These are phyloP conservation scores for Columba janthina DNA, from an alignment of 2,113 vertebrate genomes.

Conservation along the genomic window DNA sequence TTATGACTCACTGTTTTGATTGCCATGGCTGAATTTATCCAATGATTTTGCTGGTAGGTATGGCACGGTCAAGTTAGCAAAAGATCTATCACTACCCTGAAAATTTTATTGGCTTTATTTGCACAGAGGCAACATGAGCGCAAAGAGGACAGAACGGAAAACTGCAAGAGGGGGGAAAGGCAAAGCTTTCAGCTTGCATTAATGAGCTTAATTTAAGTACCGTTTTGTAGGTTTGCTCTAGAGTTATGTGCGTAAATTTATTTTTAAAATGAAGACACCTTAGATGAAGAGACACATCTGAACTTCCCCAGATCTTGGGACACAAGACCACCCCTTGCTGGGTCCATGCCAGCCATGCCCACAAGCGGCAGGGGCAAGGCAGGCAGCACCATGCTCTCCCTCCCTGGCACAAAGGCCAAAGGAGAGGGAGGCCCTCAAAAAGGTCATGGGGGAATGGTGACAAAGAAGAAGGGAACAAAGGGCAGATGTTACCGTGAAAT, in stretches of 20 bases:
- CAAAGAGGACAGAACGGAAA: not conserved
- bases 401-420: not conserved
- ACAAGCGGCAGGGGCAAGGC: not conserved
- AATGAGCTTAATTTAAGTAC: not conserved
- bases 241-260: not conserved
- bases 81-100: not conserved
- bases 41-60: not conserved
- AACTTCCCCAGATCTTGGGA: not conserved
- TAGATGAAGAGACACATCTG: not conserved
- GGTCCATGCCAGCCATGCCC: rapidly evolving
- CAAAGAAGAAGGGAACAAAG: not conserved
- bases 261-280: not conserved
- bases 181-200: not conserved
- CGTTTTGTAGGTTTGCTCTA: not conserved
- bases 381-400: rapidly evolving
- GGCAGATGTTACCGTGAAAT: not conserved
- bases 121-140: not conserved
- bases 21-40: not conserved
- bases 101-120: not conserved
- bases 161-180: not conserved
- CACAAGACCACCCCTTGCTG: not conserved
- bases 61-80: not conserved
- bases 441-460: not conserved
- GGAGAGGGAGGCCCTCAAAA: not conserved
- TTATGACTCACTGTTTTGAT: rapidly evolving